Percentiles rank a stretch among this genome's conserved stretches.
Conservation (phyloP, 2,797 vertebrate genomes). For the Coracias cyanogaster region DNA sequence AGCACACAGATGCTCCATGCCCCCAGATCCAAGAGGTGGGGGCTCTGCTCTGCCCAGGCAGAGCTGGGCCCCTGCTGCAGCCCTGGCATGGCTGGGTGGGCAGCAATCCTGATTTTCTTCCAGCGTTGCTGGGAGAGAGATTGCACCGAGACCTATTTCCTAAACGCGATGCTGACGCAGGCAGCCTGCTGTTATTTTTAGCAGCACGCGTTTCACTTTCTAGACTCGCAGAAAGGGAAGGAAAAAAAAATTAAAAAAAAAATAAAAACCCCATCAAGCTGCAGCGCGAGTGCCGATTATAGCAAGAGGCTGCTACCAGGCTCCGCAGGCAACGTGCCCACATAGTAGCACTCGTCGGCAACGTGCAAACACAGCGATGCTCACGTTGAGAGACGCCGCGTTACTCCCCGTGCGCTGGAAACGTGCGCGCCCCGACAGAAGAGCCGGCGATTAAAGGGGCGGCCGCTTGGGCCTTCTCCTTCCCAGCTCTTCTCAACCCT, state of each 20-base stretch:
- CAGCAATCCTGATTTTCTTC: background rate
- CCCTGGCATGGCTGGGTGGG: background rate
- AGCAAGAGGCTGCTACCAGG: conserved; percentile 45
- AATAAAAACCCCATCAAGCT: background rate
- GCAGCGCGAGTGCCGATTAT: background rate
- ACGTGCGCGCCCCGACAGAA: background rate
- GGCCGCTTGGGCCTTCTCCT: background rate
- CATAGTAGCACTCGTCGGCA: background rate
- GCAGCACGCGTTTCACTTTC: conserved; percentile 42
- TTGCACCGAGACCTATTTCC: conserved; percentile 57
- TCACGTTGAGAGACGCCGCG: background rate
- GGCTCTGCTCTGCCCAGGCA: background rate
- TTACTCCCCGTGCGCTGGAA: background rate
- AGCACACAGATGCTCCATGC: background rate
- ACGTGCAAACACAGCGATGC: background rate
- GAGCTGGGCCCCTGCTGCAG: background rate
- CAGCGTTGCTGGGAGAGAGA: conserved; percentile 50
- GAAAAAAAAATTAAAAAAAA: background rate
- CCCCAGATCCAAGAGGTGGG: background rate
- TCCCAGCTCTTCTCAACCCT: background rate
- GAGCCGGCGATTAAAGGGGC: background rate
- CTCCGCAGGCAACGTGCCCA: background rate
- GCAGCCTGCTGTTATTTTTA: conserved; percentile 68
- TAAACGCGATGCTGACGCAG: conserved; percentile 39
- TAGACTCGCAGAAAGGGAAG: background rate